Evolutionary conservation across 92 coral and sea anemone genomes (phyloP).

Genomic region (Metridium senile): DNA sequence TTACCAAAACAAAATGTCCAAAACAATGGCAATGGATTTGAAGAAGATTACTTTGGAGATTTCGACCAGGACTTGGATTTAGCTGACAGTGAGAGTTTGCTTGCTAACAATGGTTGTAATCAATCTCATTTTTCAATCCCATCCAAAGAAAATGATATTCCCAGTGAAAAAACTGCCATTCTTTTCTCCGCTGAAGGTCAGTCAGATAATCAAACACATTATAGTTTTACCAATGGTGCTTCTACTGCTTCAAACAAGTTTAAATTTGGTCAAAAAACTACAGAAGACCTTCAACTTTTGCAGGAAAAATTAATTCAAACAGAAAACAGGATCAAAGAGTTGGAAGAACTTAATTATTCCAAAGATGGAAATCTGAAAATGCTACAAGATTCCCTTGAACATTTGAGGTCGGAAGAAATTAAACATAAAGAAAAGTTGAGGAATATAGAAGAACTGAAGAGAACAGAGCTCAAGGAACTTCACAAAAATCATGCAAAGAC

Average conservation of each 20-base stretch:
- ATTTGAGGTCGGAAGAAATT: slow-evolving; percentile 58
- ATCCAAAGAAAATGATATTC: neutral
- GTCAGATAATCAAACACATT: neutral
- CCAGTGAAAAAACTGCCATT: slow-evolving; percentile 16
- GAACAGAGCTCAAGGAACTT: slow-evolving; percentile 55
- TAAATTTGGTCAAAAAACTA: neutral
- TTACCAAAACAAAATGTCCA: neutral
- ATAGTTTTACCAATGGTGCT: neutral
- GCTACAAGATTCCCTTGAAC: slow-evolving; percentile 70
- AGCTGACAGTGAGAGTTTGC: neutral
- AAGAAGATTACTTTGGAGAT: slow-evolving; percentile 12
- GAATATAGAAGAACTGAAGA: slow-evolving; percentile 44
- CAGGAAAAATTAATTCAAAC: slow-evolving; percentile 38
- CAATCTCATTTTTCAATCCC: neutral
- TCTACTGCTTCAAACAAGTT: neutral
- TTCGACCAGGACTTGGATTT: slow-evolving; percentile 4
- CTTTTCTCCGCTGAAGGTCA: slow-evolving; percentile 21
- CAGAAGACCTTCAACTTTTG: slow-evolving; percentile 44
- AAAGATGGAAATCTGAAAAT: slow-evolving; percentile 90
- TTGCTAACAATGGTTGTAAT: neutral
- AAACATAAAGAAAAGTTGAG: slow-evolving; percentile 48
- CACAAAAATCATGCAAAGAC: slow-evolving; percentile 76
- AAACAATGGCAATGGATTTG: neutral
- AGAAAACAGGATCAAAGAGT: slow-evolving; percentile 34
- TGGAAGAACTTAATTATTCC: slow-evolving; percentile 61